Percentiles rank a stretch among this genome's conserved stretches.
Evolutionary conservation across 2,888 invertebrate species (phyloP).

Genomic region (Eledona agricola): DNA sequence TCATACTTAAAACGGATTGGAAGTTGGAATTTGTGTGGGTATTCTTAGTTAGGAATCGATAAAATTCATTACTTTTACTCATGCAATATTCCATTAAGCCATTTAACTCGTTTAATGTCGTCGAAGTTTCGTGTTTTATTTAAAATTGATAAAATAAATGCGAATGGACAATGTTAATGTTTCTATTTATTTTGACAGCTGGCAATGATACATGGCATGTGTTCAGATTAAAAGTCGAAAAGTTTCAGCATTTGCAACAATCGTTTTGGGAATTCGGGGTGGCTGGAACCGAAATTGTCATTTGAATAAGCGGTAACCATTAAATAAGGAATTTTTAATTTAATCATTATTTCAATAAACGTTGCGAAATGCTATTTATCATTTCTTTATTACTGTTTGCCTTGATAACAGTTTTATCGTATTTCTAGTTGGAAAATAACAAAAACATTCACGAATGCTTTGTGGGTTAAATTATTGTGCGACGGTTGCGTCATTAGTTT

Average conservation of each 20-base stretch:
- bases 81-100: slow-evolving; percentile 33
- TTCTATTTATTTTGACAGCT: slow-evolving; percentile 1
- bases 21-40: slow-evolving; percentile 28
- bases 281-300: slow-evolving; percentile 5
- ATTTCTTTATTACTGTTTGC: slow-evolving; percentile 2
- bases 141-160: not conserved
- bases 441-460: slow-evolving; percentile 1
- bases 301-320: not conserved
- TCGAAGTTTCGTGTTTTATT: slow-evolving; percentile 24
- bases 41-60: slow-evolving; percentile 32
- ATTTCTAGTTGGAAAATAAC: slow-evolving; percentile 4
- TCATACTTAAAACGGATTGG: slow-evolving; percentile 35
- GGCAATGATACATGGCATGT: slow-evolving; percentile 4
- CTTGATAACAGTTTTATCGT: slow-evolving; percentile 15
- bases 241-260: slow-evolving; percentile 8
- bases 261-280: slow-evolving; percentile 17
- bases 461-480: too few relatives aligned
- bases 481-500: too few relatives aligned
- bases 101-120: slow-evolving; percentile 27
- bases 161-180: not conserved
- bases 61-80: slow-evolving; percentile 35
- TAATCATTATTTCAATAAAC: too few relatives aligned
- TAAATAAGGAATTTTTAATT: slow-evolving; percentile 4
- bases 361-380: slow-evolving; percentile 5
- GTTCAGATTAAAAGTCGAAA: slow-evolving; percentile 1